phyloP scores from a whole-genome alignment of 2,888 invertebrate genomes.

The Strigamia transsilvanica region DNA sequence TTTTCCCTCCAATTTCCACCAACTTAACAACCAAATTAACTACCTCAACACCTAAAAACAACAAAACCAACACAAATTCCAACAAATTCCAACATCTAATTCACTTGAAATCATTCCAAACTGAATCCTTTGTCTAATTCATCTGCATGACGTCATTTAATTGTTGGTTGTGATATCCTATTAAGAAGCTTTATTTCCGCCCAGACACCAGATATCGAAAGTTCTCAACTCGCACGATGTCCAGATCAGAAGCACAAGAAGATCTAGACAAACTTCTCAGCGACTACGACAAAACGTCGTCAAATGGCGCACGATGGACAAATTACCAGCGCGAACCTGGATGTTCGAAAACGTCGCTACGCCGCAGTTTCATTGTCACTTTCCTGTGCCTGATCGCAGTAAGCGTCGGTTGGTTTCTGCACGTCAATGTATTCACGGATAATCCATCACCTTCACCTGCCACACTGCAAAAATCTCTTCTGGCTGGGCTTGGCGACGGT shows the following conservation, averaged over 20 bases:
- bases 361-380: not conserved
- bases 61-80: too few relatives aligned
- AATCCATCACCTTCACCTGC: not conserved
- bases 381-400: not conserved
- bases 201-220: not conserved
- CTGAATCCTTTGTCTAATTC: not conserved
- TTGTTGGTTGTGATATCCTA: not conserved
- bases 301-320: not conserved
- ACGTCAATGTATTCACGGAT: constrained; percentile 18
- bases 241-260: not conserved
- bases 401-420: not conserved
- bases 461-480: not conserved
- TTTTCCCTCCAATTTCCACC: too few relatives aligned
- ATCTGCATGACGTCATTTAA: not conserved
- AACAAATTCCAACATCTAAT: too few relatives aligned
- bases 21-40: too few relatives aligned
- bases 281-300: not conserved
- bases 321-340: not conserved
- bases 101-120: too few relatives aligned
- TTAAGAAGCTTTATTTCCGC: not conserved
- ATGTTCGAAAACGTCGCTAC: not conserved
- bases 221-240: not conserved
- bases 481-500: not conserved
- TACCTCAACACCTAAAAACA: too few relatives aligned
- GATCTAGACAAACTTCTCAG: not conserved